Evolutionary conservation across 2,113 vertebrate species (phyloP).

Genomic region (Lycaon pictus): DNA sequence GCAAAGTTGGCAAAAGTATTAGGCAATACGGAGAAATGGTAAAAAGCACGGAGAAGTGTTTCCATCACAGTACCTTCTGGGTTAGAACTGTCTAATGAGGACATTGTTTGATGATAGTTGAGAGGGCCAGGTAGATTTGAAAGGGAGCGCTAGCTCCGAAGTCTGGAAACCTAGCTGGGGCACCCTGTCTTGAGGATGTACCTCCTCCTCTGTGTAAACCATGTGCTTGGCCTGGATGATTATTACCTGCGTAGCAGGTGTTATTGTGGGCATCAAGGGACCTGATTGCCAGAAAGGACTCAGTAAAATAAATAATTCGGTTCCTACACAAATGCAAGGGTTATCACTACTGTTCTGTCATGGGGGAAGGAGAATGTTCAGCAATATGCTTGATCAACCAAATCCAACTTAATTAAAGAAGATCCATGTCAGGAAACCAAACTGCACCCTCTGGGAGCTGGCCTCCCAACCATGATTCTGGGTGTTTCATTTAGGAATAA

Average conservation of each 20-base stretch:
- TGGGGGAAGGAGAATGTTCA: not conserved
- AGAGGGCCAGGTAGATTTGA: not conserved
- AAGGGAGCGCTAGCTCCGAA: not conserved
- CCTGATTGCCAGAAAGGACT: not conserved
- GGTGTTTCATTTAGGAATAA: not conserved
- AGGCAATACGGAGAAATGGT: not conserved
- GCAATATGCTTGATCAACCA: constrained; percentile 21
- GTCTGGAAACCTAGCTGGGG: not conserved
- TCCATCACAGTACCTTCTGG: not conserved
- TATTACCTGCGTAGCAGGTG: not conserved
- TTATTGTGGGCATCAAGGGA: not conserved
- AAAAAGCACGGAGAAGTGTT: not conserved
- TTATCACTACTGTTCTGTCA: not conserved
- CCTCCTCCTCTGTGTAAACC: not conserved
- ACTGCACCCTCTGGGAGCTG: not conserved
- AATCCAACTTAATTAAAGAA: constrained; percentile 17
- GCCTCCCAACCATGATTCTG: not conserved
- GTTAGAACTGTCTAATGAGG: not conserved
- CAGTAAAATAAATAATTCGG: not conserved
- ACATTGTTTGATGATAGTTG: not conserved
- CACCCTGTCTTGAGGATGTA: not conserved
- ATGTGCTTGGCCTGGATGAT: not conserved
- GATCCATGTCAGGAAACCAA: not conserved
- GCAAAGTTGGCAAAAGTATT: not conserved
- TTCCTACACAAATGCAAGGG: not conserved